Conservation (phyloP, 2,888 invertebrate genomes). For the Pterostichus madidus region DNA sequence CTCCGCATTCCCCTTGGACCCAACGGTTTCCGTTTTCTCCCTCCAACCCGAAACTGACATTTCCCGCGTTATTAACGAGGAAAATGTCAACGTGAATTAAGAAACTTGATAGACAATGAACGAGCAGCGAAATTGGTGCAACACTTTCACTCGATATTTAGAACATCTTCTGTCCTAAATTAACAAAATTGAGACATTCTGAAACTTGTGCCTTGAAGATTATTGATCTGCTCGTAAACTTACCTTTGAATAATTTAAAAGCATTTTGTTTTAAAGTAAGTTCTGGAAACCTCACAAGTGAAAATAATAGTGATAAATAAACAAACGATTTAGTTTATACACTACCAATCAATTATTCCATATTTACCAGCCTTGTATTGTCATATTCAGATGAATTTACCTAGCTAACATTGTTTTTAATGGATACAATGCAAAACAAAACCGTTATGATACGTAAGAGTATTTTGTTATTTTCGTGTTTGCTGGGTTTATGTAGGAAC, state of each 20-base stretch:
- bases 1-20: conserved; percentile 34
- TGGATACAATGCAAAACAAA: no score
- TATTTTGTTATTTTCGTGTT: no score
- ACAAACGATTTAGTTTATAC: no score
- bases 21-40: not conserved
- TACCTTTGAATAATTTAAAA: not conserved
- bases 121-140: conserved; percentile 28
- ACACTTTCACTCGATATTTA: conserved; percentile 43
- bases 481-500: no score
- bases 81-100: conserved; percentile 65
- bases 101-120: conserved; percentile 65
- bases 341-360: no score
- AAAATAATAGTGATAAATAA: no score
- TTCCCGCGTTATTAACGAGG: conserved; percentile 64
- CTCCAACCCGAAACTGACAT: conserved; percentile 59
- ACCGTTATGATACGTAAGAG: no score
- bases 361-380: no score
- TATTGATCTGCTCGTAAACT: not conserved
- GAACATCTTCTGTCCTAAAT: not conserved
- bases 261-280: no score
- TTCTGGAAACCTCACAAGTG: no score
- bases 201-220: not conserved
- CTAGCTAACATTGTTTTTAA: no score
- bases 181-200: not conserved
- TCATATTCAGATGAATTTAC: no score